A percentile compares a stretch with the other conserved stretches of the same genome.
Evolutionary conservation across 2,888 invertebrate genomes (phyloP).

Genomic region (Epinotia nisella): DNA sequence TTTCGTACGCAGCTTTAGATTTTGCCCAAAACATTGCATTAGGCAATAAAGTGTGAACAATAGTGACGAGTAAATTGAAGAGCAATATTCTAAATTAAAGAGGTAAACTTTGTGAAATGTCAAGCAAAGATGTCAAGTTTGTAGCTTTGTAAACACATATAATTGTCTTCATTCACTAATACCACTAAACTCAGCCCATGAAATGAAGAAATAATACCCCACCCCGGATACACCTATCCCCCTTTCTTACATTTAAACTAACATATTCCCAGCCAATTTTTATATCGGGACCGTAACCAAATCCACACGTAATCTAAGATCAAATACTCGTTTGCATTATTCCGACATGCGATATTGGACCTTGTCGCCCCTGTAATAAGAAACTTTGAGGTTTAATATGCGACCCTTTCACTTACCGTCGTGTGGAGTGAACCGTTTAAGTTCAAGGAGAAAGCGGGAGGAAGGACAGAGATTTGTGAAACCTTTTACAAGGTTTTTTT

Average conservation of each 20-base stretch:
- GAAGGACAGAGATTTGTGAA: not conserved
- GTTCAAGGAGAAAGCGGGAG: constrained; percentile 12
- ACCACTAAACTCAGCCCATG: not conserved
- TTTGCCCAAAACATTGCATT: no score
- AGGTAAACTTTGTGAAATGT: no score
- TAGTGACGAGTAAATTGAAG: no score
- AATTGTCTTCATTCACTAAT: no score
- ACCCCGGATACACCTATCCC: not conserved
- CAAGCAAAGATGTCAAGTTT: no score
- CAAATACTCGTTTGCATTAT: constrained; percentile 44
- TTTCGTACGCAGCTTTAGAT: no score
- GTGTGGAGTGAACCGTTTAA: constrained; percentile 1
- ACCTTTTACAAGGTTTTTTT: no score
- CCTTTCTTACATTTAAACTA: constrained; percentile 10
- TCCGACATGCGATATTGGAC: constrained; percentile 30
- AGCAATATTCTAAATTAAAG: no score
- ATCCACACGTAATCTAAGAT: constrained; percentile 44
- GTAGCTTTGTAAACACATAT: no score
- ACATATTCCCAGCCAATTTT: constrained; percentile 34
- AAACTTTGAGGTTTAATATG: constrained; percentile 29
- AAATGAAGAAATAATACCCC: not conserved
- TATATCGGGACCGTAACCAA: constrained; percentile 33
- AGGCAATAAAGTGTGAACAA: no score
- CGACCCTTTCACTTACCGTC: constrained; percentile 35
- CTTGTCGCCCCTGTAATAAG: constrained; percentile 27